Percentiles rank a stretch among this genome's conserved stretches.
phyloP scores from a whole-genome alignment of 2,888 invertebrate genomes.

The Chloromyia formosa region DNA sequence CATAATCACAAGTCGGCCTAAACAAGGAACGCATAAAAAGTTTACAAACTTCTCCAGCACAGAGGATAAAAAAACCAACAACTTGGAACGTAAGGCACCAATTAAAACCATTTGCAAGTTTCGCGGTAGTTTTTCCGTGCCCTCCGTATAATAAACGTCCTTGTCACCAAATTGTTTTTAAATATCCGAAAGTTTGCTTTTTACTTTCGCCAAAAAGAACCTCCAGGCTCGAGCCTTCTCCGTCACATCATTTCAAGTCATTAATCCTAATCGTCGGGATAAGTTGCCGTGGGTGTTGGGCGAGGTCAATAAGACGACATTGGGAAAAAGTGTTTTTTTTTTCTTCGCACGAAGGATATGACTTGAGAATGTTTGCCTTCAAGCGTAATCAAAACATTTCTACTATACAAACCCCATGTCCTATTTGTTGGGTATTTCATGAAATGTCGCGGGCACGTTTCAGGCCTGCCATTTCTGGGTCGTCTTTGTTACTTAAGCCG shows the following conservation, averaged over 20 bases:
- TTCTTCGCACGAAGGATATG: not conserved
- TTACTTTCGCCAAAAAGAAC: constrained; percentile 19
- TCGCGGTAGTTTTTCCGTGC: constrained; percentile 12
- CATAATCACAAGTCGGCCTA: constrained; percentile 6
- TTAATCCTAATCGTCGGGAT: constrained; percentile 37
- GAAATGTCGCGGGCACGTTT: not conserved
- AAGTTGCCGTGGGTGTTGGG: not conserved
- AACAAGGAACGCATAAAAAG: constrained; percentile 8
- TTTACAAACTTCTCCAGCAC: constrained; percentile 7
- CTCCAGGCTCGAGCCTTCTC: constrained; percentile 6
- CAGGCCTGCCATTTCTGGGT: not conserved
- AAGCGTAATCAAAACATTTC: not conserved
- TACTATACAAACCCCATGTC: not conserved
- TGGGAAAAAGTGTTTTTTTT: constrained; percentile 16
- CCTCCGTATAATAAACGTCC: not conserved
- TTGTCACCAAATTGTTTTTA: constrained; percentile 43
- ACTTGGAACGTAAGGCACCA: constrained; percentile 3
- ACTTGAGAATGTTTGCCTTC: not conserved
- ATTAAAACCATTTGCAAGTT: constrained; percentile 30
- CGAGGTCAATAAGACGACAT: not conserved
- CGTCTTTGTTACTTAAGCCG: constrained; percentile 4
- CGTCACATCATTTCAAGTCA: constrained; percentile 38
- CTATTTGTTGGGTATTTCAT: not conserved
- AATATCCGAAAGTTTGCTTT: constrained; percentile 42
- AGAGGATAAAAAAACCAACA: constrained; percentile 8